Percentiles rank a stretch among this genome's conserved stretches.
Conservation (phyloP, 2,888 invertebrate genomes). For the Chironomus riparius region DNA sequence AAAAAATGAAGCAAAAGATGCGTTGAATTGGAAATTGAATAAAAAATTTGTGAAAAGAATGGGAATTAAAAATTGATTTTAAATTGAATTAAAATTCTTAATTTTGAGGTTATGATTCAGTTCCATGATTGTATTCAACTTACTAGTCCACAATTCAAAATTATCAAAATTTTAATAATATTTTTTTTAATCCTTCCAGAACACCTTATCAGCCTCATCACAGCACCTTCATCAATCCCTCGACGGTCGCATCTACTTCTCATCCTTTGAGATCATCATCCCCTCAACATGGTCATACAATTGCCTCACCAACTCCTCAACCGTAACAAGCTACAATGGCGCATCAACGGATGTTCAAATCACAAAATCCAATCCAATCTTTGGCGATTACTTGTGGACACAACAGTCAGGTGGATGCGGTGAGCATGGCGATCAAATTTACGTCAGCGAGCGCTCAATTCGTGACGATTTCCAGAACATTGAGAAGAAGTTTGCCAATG, state of each 20-base stretch:
- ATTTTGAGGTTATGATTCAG: too few species aligned
- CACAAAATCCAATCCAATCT: slow-evolving; percentile 45
- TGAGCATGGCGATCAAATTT: slow-evolving; percentile 49
- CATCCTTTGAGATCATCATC: slow-evolving; percentile 50
- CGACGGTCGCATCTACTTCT: slow-evolving; percentile 46
- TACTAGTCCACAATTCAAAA: too few species aligned
- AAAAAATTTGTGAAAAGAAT: too few species aligned
- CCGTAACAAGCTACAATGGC: slow-evolving; percentile 43
- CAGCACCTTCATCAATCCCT: slow-evolving; percentile 49
- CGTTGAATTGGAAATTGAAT: too few species aligned
- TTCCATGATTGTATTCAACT: too few species aligned
- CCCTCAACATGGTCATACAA: slow-evolving; percentile 51
- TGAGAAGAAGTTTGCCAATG: slow-evolving; percentile 47
- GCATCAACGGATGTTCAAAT: slow-evolving; percentile 48
- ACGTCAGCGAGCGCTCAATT: slow-evolving; percentile 43
- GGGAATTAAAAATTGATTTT: too few species aligned
- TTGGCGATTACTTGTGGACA: slow-evolving; percentile 49
- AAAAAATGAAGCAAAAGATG: too few species aligned
- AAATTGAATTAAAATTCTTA: too few species aligned
- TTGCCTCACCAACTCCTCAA: slow-evolving; percentile 38
- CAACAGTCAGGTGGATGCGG: slow-evolving; percentile 54
- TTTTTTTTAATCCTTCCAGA: slow-evolving; percentile 41
- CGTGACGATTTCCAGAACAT: slow-evolving; percentile 19
- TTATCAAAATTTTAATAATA: not conserved
- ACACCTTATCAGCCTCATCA: slow-evolving; percentile 48